Evolutionary conservation across 92 coral and sea anemone species (phyloP).

Genomic region (Zoanthus gigantus): DNA sequence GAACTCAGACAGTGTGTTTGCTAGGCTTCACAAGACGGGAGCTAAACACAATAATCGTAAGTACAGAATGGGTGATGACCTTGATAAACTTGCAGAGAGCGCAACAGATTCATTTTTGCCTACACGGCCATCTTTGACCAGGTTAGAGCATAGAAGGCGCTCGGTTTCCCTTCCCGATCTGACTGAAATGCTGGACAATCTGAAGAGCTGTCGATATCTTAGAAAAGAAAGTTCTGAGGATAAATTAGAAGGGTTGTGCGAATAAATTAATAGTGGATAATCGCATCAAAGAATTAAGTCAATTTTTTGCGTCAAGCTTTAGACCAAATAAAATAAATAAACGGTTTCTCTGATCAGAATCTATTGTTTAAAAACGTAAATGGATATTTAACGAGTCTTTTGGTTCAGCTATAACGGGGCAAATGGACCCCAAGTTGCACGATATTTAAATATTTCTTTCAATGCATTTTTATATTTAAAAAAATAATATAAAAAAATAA

Average conservation of each 20-base stretch:
- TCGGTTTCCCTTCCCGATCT: conserved; percentile 81
- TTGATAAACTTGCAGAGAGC: conserved; percentile 24
- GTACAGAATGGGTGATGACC: conserved; percentile 18
- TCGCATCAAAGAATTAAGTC: no score
- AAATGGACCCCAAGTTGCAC: no score
- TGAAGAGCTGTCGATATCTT: conserved; percentile 77
- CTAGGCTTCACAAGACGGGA: conserved; percentile 62
- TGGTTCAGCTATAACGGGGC: no score
- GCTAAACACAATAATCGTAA: conserved; percentile 58
- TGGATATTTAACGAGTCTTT: no score
- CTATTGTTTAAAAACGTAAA: no score
- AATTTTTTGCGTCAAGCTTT: no score
- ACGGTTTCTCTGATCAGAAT: no score
- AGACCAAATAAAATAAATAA: no score
- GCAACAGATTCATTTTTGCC: background rate
- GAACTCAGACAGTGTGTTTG: conserved; percentile 54
- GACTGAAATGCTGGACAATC: conserved; percentile 60
- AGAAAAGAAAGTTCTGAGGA: conserved; percentile 21
- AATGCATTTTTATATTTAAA: no score
- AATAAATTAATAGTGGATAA: no score
- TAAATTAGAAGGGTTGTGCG: background rate
- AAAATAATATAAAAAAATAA: no score
- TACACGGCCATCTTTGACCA: conserved; percentile 12
- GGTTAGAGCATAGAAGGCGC: conserved; percentile 64
- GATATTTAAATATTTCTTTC: no score